A percentile compares a stretch with the other conserved stretches of the same genome.
Evolutionary conservation across 2,888 invertebrate genomes (phyloP).

Genomic region (Mantis religiosa): DNA sequence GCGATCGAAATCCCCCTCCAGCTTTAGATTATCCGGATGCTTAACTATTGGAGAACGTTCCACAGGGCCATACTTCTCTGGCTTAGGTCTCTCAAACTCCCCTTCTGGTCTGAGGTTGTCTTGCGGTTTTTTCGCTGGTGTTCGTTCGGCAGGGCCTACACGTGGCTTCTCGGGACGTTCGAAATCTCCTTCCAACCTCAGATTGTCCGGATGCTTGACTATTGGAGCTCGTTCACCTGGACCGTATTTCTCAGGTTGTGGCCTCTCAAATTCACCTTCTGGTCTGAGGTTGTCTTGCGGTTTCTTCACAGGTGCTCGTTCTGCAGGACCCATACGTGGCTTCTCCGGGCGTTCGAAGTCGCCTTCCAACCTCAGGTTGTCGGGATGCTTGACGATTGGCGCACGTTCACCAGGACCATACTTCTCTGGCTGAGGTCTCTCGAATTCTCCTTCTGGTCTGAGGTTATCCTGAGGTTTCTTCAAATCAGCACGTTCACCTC

Average conservation of each 20-base stretch:
- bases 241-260: constrained; percentile 42
- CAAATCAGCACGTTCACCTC: constrained; percentile 34
- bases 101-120: constrained; percentile 33
- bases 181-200: constrained; percentile 51
- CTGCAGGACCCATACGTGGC: constrained; percentile 38
- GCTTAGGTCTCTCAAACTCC: constrained; percentile 42
- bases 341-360: constrained; percentile 44
- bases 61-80: constrained; percentile 43
- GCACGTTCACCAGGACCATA: constrained; percentile 56
- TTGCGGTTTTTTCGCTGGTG: constrained; percentile 32
- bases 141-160: constrained; percentile 43
- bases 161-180: constrained; percentile 59
- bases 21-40: constrained; percentile 37
- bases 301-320: constrained; percentile 37
- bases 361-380: constrained; percentile 49
- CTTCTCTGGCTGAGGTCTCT: constrained; percentile 41
- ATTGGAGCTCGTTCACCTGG: constrained; percentile 46
- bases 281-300: constrained; percentile 33
- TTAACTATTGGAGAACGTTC: constrained; percentile 50
- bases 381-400: constrained; percentile 58
- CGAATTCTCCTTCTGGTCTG: constrained; percentile 41
- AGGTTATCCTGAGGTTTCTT: constrained; percentile 42
- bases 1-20: constrained; percentile 35
- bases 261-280: constrained; percentile 33
- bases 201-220: constrained; percentile 53